phyloP scores from a whole-genome alignment of 1,140 invertebrate species.

The Halesus radiatus region DNA sequence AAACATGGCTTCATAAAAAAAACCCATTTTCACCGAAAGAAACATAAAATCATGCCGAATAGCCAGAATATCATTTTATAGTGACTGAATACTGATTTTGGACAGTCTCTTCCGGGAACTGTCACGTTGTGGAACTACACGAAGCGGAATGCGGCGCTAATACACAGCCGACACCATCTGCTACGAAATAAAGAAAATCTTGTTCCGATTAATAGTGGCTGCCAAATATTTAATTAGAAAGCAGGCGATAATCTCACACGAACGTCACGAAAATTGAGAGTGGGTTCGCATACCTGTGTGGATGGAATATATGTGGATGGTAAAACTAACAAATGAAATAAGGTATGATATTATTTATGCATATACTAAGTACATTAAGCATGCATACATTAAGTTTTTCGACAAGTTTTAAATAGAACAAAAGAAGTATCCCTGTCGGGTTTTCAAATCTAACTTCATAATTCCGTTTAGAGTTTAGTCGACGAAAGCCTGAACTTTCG shows the following conservation, averaged over 20 bases:
- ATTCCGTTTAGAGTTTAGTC: too few species aligned
- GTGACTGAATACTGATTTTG: not conserved
- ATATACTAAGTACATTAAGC: too few species aligned
- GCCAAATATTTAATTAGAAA: slow-evolving; percentile 23
- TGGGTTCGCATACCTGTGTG: not conserved
- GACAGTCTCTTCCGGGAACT: not conserved
- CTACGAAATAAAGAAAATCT: slow-evolving; percentile 7
- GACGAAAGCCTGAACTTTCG: slow-evolving; percentile 4
- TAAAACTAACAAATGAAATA: not conserved
- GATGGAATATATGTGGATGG: not conserved
- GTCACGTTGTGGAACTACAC: not conserved
- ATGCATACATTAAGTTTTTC: too few species aligned
- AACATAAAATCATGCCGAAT: not conserved
- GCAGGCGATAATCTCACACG: slow-evolving; percentile 9
- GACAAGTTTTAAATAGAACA: too few species aligned
- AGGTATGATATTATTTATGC: not conserved
- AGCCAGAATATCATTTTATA: not conserved
- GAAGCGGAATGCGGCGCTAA: not conserved
- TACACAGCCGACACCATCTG: not conserved
- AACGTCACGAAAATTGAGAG: slow-evolving; percentile 5
- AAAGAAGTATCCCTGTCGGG: too few species aligned
- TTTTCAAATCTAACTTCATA: too few species aligned
- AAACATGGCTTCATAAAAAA: not conserved
- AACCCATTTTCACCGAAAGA: not conserved
- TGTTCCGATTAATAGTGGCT: not conserved